Evolutionary conservation across 53 echinoderm and acorn worm genomes (phyloP), one percentile per base, ranked within the genome.

Genomic region (Patiria pectinifera): DNA sequence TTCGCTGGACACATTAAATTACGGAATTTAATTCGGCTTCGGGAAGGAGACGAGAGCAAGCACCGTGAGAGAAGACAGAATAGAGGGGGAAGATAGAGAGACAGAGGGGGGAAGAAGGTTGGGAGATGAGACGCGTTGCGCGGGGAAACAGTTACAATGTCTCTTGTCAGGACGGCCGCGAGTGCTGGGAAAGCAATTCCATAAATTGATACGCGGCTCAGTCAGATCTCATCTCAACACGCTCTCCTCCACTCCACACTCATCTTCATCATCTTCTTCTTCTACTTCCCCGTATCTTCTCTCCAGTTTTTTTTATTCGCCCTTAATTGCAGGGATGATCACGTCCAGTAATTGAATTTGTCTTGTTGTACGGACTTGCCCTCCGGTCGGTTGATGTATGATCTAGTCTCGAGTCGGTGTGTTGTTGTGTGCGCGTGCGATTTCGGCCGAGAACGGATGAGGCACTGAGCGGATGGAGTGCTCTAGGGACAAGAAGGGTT

Each of bases 1-100:
- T 78, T 78, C 79, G 86, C 77, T 87, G 77, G 48, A 77, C 87
- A 87, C 87, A 87, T 87, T 87, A 78, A 87, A 87, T 87, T 87
- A 87, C 87, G 71, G 77, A 87, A 87, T 87, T 87, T 77, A 87
- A 87, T 87, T 87, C 78, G 78, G 43, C 48, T 7, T 10, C 26
- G 76, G 58, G 60, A 72, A 59, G 61, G 61, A 49, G 82, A 58
- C 21, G 59, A 4, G 59, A 82, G 82, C 82, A 15, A 5, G 80
- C 18, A 23, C 25, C 25, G 77, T 76, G 70, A 82, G 82, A 62
- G 8, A 53, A 53, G 53, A 8, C 5, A 53, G 62, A 44, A 62
- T 80, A 53, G 53, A 8, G 53, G 53, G 62, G 63, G 66, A 25
- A 49, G 58, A 43, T 24, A 44, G 80, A 18, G 61, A 66, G 86